These are phyloP conservation scores for Gila robusta DNA, from an alignment of 2,797 vertebrate species.

Conservation along the genomic window DNA sequence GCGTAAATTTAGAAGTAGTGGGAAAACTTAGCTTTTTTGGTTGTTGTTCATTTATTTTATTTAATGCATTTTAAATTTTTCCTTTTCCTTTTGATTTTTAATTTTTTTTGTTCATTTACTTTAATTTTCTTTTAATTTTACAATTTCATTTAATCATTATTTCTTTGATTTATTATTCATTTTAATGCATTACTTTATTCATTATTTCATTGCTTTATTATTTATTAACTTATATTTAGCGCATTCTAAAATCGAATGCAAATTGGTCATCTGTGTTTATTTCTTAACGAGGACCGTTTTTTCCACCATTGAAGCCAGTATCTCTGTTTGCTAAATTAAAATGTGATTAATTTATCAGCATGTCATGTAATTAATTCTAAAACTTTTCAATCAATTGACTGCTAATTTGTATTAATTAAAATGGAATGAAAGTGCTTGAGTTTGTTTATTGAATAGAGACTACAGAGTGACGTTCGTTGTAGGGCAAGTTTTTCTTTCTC, in stretches of 20 bases:
- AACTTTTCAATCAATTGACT: neutral
- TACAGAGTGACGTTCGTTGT: neutral
- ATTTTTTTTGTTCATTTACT: too few species aligned
- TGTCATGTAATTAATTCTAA: neutral
- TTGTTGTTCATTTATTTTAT: neutral
- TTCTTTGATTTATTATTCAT: neutral
- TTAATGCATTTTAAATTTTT: neutral
- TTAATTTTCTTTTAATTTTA: neutral
- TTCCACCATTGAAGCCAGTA: neutral
- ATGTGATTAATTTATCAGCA: neutral
- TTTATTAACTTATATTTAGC: neutral
- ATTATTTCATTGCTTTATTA: neutral
- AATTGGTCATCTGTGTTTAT: neutral
- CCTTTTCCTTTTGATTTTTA: accelerated
- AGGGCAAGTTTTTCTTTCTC: neutral
- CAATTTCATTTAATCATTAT: neutral
- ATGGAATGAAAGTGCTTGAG: too few species aligned
- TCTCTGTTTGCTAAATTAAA: neutral
- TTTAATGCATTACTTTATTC: neutral
- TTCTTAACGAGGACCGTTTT: too few species aligned
- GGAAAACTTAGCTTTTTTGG: neutral
- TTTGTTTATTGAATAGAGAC: neutral
- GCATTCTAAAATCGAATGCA: neutral
- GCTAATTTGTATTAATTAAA: neutral
- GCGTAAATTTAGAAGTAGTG: neutral